Evolutionary conservation across 2,888 invertebrate genomes (phyloP).

Genomic region (Yponomeuta malinellus): DNA sequence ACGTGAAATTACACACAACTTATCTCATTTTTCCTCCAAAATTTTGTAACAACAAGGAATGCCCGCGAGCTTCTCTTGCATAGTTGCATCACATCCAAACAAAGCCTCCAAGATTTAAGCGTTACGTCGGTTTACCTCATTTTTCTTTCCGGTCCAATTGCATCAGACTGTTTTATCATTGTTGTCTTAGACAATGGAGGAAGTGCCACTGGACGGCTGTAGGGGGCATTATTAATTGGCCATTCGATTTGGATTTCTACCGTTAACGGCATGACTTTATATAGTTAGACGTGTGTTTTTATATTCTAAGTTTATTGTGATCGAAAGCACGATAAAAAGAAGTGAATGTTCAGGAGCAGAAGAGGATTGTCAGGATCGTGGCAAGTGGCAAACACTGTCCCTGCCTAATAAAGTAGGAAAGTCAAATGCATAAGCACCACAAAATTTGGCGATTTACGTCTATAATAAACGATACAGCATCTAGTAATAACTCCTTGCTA

Average conservation of each 20-base stretch:
- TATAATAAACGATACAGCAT: no score
- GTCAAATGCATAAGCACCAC: no score
- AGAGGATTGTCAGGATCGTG: no score
- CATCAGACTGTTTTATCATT: constrained; percentile 1
- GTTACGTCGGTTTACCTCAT: constrained; percentile 56
- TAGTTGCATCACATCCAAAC: constrained; percentile 1
- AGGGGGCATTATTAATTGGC: neutral
- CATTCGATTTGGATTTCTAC: neutral
- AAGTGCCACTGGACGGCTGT: neutral
- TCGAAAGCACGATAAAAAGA: no score
- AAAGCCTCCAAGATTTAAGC: constrained; percentile 29
- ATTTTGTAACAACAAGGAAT: neutral
- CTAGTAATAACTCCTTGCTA: no score
- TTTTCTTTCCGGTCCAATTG: constrained; percentile 41
- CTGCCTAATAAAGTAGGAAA: no score
- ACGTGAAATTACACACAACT: neutral
- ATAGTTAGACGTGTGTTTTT: no score
- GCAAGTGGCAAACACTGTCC: no score
- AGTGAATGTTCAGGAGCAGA: no score
- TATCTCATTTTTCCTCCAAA: neutral
- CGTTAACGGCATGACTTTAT: no score
- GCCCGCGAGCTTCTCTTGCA: neutral
- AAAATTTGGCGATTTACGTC: no score
- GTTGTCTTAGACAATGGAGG: constrained; percentile 2
- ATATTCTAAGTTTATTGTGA: no score